A percentile compares a stretch with the other conserved stretches of the same genome.
Conservation (phyloP, 2,888 invertebrate genomes). For the Mythimna albipuncta region DNA sequence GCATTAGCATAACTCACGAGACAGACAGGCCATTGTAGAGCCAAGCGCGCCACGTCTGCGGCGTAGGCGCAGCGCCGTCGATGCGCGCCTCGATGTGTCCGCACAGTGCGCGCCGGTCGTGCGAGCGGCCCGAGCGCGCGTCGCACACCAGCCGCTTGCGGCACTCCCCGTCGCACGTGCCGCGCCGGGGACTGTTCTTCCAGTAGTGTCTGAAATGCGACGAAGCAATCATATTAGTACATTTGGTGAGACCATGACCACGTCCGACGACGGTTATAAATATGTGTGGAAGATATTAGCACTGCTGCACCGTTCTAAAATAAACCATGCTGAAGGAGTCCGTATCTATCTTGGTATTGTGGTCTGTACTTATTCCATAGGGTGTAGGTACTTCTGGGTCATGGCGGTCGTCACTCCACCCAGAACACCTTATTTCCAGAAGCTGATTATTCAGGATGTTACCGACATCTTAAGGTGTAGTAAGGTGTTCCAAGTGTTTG, state of each 20-base stretch:
- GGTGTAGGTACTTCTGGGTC: too few relatives aligned
- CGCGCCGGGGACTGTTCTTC: conserved; percentile 96
- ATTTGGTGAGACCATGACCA: not conserved
- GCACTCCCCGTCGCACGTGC: conserved; percentile 95
- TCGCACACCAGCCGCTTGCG: conserved; percentile 96
- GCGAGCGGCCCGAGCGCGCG: conserved; percentile 96
- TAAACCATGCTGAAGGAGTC: not conserved
- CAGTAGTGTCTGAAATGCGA: conserved; percentile 93
- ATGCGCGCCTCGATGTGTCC: conserved; percentile 96
- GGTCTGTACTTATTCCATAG: too few relatives aligned
- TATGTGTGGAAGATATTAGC: not conserved
- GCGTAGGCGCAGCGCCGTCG: conserved; percentile 92
- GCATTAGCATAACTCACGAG: conserved; percentile 93
- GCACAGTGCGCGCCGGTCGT: conserved; percentile 95
- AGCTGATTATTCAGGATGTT: too few relatives aligned
- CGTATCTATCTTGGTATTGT: not conserved
- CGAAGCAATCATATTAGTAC: not conserved
- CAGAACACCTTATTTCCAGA: too few relatives aligned
- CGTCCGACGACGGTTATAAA: not conserved
- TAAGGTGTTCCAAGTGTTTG: too few relatives aligned
- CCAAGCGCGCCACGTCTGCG: conserved; percentile 96
- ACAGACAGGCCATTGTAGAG: conserved; percentile 96
- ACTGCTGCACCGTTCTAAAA: not conserved
- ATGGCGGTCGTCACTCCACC: too few relatives aligned
- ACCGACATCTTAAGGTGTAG: too few relatives aligned